phyloP scores from a whole-genome alignment of 2,113 vertebrate species.

The Petrocephalus microphthalmus region DNA sequence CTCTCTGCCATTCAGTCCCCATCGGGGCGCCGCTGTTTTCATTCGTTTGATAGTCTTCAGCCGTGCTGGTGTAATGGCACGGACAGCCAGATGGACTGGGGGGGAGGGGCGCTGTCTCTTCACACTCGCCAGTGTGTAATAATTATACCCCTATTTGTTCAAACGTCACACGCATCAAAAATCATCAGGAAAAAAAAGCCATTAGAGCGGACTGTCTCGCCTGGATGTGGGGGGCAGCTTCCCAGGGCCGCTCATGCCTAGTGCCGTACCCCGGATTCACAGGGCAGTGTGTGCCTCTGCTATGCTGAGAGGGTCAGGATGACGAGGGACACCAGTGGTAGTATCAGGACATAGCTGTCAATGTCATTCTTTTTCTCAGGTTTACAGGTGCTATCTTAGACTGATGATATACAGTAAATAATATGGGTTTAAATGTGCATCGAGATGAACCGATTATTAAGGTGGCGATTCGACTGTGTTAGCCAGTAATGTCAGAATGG shows the following conservation, averaged over 20 bases:
- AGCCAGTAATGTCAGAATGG: neutral
- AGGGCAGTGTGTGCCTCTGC: neutral
- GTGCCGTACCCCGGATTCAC: neutral
- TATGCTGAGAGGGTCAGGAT: neutral
- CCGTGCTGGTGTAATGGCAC: neutral
- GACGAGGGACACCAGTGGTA: neutral
- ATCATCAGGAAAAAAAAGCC: neutral
- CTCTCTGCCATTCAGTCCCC: neutral
- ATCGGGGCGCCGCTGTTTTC: neutral
- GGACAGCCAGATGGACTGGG: neutral
- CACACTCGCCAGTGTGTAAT: conserved; percentile 6
- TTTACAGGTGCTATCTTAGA: neutral
- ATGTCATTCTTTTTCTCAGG: neutral
- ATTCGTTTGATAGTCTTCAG: neutral
- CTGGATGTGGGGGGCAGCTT: conserved; percentile 1
- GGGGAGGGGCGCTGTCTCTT: neutral
- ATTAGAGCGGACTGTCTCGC: neutral
- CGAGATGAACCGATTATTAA: neutral
- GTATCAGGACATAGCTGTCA: neutral
- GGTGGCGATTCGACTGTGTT: neutral
- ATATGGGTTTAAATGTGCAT: neutral
- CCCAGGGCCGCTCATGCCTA: neutral
- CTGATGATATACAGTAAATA: neutral
- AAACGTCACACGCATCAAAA: neutral
- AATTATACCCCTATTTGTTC: conserved; percentile 17